Evolutionary conservation across 2,113 vertebrate species (phyloP), one percentile per base, ranked within the genome.

Genomic region (Laticauda laticaudata): DNA sequence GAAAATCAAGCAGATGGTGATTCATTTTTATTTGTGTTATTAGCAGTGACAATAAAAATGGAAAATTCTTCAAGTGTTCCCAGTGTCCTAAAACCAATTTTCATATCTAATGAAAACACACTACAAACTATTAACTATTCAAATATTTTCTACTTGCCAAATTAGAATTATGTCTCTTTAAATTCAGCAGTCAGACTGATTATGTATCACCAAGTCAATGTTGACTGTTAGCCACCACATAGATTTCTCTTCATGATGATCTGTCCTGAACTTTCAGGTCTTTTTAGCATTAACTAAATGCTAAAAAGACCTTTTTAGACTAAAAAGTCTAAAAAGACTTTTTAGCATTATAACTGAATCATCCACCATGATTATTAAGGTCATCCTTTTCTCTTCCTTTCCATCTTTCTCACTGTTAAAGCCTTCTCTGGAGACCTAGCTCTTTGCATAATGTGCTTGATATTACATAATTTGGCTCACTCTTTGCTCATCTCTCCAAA

Each of bases 1-100:
- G 69, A 53, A 86, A n/a, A 69, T 69, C 29, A 81, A 81, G 45
- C 88, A 93, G 88, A 86, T 90, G 92, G 92, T 61, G 85, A 92
- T 10, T 86, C 43, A 59, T 93, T 56, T 81, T 93, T 86, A 59
- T 51, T 57, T 51, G 29, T 54, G 64, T 54, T 86, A 92, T 86
- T 81, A 51, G 61, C 9, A 92, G 15, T 5, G 55, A 75, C 59
- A 92, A 55, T 69, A 86, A 86, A 23, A 86, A 90, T 20, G n/a
- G 51, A 10, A 56, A 15, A 59, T 90, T 92, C 20, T 43, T 85
- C 59, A 90, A 92, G 21, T 54, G 12, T 9, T 34, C 26, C 55
- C 53, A 81, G 43, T 86, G 21, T 90, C 53, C 29, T 81, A 85
- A 85, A 43, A 43, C 57, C 64, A 85, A n/a, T 86, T 92, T 92